Conservation (phyloP, 2,888 invertebrate genomes). For the Phasia obesa region DNA sequence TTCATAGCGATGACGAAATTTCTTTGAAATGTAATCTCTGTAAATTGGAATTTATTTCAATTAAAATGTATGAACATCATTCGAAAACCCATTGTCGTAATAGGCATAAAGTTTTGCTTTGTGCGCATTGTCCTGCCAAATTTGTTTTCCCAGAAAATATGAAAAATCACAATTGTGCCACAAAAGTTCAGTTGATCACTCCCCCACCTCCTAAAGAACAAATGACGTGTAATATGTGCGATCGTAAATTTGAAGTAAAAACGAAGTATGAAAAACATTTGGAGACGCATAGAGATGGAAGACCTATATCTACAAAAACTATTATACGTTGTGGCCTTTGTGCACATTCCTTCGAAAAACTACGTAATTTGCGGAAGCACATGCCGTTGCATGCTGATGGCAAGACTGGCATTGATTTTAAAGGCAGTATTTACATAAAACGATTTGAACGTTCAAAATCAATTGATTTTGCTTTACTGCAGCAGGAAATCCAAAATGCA, state of each 20-base stretch:
- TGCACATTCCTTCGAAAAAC: slow-evolving; percentile 69
- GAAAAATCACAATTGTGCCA: slow-evolving; percentile 76
- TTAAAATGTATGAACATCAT: slow-evolving; percentile 83
- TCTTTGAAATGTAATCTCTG: slow-evolving; percentile 84
- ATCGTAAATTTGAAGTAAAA: slow-evolving; percentile 78
- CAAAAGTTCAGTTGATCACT: slow-evolving; percentile 22
- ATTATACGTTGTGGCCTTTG: slow-evolving; percentile 76
- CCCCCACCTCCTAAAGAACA: slow-evolving; percentile 29
- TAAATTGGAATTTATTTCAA: slow-evolving; percentile 83
- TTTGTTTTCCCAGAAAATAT: slow-evolving; percentile 80
- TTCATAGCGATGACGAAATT: slow-evolving; percentile 81
- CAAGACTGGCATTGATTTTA: slow-evolving; percentile 73
- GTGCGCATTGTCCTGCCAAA: slow-evolving; percentile 78
- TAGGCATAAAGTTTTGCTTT: slow-evolving; percentile 75
- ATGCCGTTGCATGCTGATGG: slow-evolving; percentile 75
- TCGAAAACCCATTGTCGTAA: slow-evolving; percentile 81
- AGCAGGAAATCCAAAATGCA: slow-evolving; percentile 65
- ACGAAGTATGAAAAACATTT: slow-evolving; percentile 79
- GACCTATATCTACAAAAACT: slow-evolving; percentile 47
- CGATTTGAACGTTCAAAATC: slow-evolving; percentile 64
- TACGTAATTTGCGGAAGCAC: slow-evolving; percentile 75
- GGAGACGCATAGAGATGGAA: slow-evolving; percentile 79
- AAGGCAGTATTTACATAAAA: slow-evolving; percentile 73
- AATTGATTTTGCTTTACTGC: slow-evolving; percentile 51
- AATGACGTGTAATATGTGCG: slow-evolving; percentile 83